Evolutionary conservation across 2,113 vertebrate species (phyloP), one percentile per base, ranked within the genome.

Genomic region (Gymnogyps californianus): DNA sequence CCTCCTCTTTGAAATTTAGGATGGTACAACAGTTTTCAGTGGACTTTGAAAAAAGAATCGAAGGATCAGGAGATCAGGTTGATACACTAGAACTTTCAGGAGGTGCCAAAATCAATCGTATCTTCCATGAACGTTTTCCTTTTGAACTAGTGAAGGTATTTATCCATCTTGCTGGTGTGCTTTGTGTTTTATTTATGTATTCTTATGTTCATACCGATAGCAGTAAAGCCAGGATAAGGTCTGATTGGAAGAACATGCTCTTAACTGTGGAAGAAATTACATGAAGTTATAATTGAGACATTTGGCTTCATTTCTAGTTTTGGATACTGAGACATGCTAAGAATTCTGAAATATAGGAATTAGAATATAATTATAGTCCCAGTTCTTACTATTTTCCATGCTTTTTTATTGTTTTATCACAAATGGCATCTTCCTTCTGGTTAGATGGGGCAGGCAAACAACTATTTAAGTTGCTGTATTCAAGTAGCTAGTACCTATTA

Each of bases 111-210:
- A 98, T 98, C 95, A 98, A 98, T 80, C 98, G 98, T 15, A 98
- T 98, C 92, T 98, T 98, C 96, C 98, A 98, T 14, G 98, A 98
- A 59, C 98, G 98, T 64, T 98, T 98, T 96, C 98, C 98, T 67
- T 98, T 98, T 97, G 98, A 98, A 83, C 97, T 98, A 13, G 98
- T 98, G 66, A 98, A 98, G 98, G 98, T 98, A 96, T 90, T 95
- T 96, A 77, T 93, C 36, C 29, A 61, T 96, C 65, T 83, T 87
- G 20, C 49, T 57, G n/a, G 22, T 52, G 13, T 52, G 38, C 13
- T 81, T 84, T 90, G 2, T 29, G 29, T 80, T 91, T 70, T 29
- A n/a, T 77, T 78, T 40, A 6, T 72, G 44, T 79, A 25, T 79
- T 80, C 66, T 57, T 58, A 8, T 31, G 7, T 85, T 78, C 72